These are phyloP conservation scores for Morinoia aosen DNA, from an alignment of 2,888 invertebrate species.

Conservation along the genomic window DNA sequence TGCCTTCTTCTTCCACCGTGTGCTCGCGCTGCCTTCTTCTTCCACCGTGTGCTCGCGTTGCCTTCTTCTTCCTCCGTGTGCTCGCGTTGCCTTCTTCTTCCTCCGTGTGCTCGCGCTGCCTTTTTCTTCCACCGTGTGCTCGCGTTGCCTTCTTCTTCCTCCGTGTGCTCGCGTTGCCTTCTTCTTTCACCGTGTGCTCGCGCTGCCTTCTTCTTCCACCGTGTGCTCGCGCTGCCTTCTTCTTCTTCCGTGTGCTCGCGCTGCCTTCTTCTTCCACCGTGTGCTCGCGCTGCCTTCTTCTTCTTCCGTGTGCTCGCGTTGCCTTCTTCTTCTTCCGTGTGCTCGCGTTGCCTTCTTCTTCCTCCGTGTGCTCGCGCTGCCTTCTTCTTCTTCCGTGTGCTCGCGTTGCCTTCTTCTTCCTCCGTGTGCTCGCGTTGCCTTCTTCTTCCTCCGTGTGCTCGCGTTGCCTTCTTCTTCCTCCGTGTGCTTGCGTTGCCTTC, in stretches of 20 bases:
- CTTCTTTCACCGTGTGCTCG: background rate
- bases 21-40: background rate
- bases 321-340: background rate
- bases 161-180: background rate
- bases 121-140: background rate
- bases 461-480: background rate
- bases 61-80: background rate
- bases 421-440: background rate
- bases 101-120: background rate
- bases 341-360: background rate
- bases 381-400: background rate
- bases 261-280: background rate
- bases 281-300: no score
- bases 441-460: background rate
- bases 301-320: background rate
- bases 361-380: background rate
- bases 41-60: background rate
- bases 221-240: background rate
- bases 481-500: background rate
- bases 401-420: no score
- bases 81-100: background rate
- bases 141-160: background rate
- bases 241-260: background rate
- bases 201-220: background rate
- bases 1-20: background rate